Evolutionary conservation across 2,888 invertebrate species (phyloP), one percentile per base, ranked within the genome.

Genomic region (Polydrusus tereticollis): DNA sequence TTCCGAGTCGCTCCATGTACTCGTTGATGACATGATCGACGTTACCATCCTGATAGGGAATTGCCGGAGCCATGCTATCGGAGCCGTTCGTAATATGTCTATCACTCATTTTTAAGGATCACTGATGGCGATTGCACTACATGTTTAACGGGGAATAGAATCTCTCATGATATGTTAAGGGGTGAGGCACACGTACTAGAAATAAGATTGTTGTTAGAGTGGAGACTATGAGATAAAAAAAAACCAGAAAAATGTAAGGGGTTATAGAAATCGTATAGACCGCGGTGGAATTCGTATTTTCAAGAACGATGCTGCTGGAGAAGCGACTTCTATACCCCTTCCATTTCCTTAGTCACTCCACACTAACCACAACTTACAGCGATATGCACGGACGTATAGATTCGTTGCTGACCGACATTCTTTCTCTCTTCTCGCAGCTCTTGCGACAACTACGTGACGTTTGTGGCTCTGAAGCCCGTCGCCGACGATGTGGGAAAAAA

Each of bases 1-100:
- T 94, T 12, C 94, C 94, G 63, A 96, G 90, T 78, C 94, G 91
- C 81, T 96, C 96, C 95, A 96, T 95, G 84, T 95, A 96, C 84
- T 95, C 95, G 78, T 93, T 93, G 85, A 95, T 93, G 80, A 95
- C 93, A 82, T 93, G 72, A 83, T 93, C 93, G 83, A 87, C 88
- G 77, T 86, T 86, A 50, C 83, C 80, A 73, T 86, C 86, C 77
- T 84, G 85, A 70, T 73, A 70, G 18, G 82, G 73, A 65, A 83
- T 79, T 36, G 81, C 83, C 41, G 84, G 83, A 47, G 83, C 82
- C 82, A 84, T 83, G 59, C 79, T 80, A 70, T 82, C 82, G 67
- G 81, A 76, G 52, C 78, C 78, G 60, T 78, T 80, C 26, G 72
- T 26, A 38, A 72, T 62, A 20, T 69, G 72, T 67, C 75, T 77